A percentile compares a stretch with the other conserved stretches of the same genome.
phyloP scores from a whole-genome alignment of 2,797 vertebrate genomes.

The Gallinago nigripennis region DNA sequence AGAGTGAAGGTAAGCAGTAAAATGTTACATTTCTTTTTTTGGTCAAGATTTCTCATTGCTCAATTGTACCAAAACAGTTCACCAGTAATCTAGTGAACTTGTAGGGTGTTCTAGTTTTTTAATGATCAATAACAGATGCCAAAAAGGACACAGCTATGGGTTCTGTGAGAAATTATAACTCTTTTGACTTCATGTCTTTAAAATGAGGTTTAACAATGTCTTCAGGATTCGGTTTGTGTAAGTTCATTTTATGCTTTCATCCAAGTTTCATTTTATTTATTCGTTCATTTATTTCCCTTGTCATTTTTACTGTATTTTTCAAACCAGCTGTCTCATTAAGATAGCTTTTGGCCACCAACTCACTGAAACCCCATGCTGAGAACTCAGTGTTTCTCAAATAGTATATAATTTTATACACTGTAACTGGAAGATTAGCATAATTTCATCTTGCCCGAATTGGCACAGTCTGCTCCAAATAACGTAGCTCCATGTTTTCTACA shows the following conservation, averaged over 20 bases:
- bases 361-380: slow-evolving; percentile 38
- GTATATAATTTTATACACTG: slow-evolving; percentile 51
- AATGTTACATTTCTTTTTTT: not conserved
- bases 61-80: not conserved
- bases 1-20: not conserved
- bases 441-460: slow-evolving; percentile 36
- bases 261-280: not conserved
- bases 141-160: not conserved
- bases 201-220: not conserved
- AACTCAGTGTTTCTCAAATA: slow-evolving; percentile 49
- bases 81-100: not conserved
- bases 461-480: slow-evolving; percentile 24
- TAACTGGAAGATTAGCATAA: slow-evolving; percentile 69
- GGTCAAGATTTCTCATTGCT: not conserved
- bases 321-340: slow-evolving; percentile 33
- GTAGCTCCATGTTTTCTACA: slow-evolving; percentile 42
- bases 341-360: slow-evolving; percentile 31
- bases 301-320: slow-evolving; percentile 41
- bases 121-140: not conserved
- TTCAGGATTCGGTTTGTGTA: not conserved
- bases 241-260: not conserved
- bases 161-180: not conserved
- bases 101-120: not conserved
- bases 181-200: not conserved
- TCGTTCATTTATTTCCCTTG: slow-evolving; percentile 38